These are phyloP conservation scores for Torymus texanus DNA, from an alignment of 2,888 invertebrate genomes.

Conservation along the genomic window DNA sequence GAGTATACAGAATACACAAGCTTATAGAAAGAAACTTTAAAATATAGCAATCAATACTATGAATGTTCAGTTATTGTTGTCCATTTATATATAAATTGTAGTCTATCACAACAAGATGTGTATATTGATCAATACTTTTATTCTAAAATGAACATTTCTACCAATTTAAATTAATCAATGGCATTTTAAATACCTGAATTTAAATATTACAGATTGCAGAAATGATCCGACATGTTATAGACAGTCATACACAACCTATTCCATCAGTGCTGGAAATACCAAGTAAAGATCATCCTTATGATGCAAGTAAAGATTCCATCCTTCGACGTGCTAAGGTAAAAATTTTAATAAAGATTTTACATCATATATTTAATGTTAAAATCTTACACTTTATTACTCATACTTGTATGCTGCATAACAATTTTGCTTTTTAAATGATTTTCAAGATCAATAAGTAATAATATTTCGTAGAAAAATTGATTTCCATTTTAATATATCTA, in stretches of 20 bases:
- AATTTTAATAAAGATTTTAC: conserved; percentile 36
- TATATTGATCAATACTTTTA: not conserved
- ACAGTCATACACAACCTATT: conserved; percentile 92
- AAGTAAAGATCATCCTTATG: conserved; percentile 98
- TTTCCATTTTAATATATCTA: no score
- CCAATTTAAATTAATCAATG: not conserved
- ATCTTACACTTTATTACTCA: no score
- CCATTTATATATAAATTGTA: not conserved
- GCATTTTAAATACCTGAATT: conserved; percentile 15
- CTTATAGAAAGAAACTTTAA: not conserved
- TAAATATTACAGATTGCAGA: conserved; percentile 85
- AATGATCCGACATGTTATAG: conserved; percentile 96
- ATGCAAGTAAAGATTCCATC: conserved; percentile 98
- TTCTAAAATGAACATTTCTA: not conserved
- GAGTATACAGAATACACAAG: conserved; percentile 63
- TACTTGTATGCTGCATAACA: not conserved
- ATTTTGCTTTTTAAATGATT: no score
- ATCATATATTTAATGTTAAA: not conserved
- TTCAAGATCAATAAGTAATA: no score
- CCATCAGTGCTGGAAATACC: conserved; percentile 99
- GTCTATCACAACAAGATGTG: not conserved
- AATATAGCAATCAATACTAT: not conserved
- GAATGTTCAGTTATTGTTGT: not conserved
- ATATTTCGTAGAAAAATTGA: no score
- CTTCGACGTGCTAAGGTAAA: conserved; percentile 93